phyloP scores from a whole-genome alignment of 2,113 vertebrate species.

The Theristicus caerulescens region DNA sequence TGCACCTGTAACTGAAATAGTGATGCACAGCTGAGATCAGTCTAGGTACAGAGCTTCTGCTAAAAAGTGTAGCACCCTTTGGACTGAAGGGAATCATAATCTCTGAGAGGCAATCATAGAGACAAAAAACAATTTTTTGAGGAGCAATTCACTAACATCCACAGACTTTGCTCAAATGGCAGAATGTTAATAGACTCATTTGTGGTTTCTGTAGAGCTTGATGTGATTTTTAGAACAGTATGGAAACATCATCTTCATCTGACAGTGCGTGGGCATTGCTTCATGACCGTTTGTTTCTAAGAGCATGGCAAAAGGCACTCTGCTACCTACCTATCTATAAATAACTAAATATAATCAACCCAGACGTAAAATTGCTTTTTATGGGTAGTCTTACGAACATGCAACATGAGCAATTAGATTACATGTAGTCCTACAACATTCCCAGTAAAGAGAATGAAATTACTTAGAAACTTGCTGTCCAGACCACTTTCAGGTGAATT shows the following conservation, averaged over 20 bases:
- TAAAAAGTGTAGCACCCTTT: neutral
- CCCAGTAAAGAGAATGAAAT: conserved; percentile 38
- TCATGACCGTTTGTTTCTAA: conserved; percentile 2
- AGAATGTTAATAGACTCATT: neutral
- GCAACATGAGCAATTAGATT: conserved; percentile 20
- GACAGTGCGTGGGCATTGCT: neutral
- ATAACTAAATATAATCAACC: conserved; percentile 27
- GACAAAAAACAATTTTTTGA: neutral
- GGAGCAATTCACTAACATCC: neutral
- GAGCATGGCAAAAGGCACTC: neutral
- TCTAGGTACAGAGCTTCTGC: neutral
- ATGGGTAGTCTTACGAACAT: neutral
- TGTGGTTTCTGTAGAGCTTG: conserved; percentile 20
- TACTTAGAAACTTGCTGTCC: conserved; percentile 1
- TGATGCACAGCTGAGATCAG: neutral
- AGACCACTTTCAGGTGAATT: neutral
- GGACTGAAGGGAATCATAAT: neutral
- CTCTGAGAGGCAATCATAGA: neutral
- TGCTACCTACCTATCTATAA: conserved; percentile 25
- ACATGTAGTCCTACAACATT: neutral
- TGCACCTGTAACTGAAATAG: neutral
- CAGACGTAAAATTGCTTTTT: conserved; percentile 38
- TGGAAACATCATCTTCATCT: conserved; percentile 20
- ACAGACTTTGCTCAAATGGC: neutral
- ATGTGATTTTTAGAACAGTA: conserved; percentile 21